Percentiles rank a stretch among this genome's conserved stretches.
Evolutionary conservation across 2,797 vertebrate genomes (phyloP).

Genomic region (Orientallactaga sibirica): DNA sequence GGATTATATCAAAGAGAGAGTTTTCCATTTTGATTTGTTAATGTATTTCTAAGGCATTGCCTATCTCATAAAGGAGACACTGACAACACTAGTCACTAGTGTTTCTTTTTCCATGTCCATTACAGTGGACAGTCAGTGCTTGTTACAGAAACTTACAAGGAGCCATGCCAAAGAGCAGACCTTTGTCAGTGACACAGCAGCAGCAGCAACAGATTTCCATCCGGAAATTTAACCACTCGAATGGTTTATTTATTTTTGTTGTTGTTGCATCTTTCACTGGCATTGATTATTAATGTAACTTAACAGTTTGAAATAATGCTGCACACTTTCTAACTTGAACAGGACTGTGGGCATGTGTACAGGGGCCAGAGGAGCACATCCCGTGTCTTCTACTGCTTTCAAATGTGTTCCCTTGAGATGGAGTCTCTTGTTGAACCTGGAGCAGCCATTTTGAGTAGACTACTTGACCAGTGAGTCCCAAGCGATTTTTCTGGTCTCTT

Average conservation of each 20-base stretch:
- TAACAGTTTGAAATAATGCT: slow-evolving; percentile 14
- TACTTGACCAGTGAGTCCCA: too few species aligned
- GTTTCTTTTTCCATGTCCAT: slow-evolving; percentile 56
- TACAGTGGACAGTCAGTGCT: not conserved
- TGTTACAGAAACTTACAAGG: slow-evolving; percentile 17
- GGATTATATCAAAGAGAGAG: not conserved
- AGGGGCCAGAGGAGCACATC: too few species aligned
- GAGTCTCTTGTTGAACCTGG: too few species aligned
- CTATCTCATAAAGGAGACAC: slow-evolving; percentile 39
- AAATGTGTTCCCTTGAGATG: too few species aligned
- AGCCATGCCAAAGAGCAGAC: slow-evolving; percentile 40
- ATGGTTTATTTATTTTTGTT: not conserved
- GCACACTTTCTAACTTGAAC: slow-evolving; percentile 55
- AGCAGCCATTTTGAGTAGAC: too few species aligned
- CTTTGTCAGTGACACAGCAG: not conserved
- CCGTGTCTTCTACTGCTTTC: too few species aligned
- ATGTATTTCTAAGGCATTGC: slow-evolving; percentile 15
- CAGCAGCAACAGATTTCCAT: not conserved
- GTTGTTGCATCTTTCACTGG: not conserved
- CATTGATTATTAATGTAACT: not conserved
- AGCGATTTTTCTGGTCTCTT: too few species aligned
- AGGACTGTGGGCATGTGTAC: not conserved
- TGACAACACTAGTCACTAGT: slow-evolving; percentile 47
- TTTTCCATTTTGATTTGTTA: slow-evolving; percentile 57
- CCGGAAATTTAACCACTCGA: not conserved